Evolutionary conservation across 2,797 vertebrate genomes (phyloP).

Genomic region (Orientallactaga sibirica): DNA sequence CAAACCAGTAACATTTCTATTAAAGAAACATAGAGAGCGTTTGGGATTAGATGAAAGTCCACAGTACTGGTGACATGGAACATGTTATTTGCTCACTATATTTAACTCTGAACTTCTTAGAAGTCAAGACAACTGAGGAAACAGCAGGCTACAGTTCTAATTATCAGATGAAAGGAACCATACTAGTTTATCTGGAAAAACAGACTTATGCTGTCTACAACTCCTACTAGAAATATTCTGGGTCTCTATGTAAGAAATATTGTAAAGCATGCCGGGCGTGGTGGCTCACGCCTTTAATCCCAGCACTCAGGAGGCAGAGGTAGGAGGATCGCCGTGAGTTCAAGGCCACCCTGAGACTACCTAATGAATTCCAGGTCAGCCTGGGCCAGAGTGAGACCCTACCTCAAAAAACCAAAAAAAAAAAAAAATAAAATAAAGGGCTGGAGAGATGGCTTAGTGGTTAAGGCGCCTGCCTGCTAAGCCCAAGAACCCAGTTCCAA

Average conservation of each 20-base stretch:
- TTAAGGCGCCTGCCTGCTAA: too few relatives aligned
- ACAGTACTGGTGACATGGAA: slow-evolving; percentile 33
- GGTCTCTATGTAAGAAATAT: slow-evolving; percentile 20
- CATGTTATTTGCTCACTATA: slow-evolving; percentile 11
- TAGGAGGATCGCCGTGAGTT: too few relatives aligned
- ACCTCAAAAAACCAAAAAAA: too few relatives aligned
- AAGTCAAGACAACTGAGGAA: slow-evolving; percentile 70
- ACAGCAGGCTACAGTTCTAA: slow-evolving; percentile 48
- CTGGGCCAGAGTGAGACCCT: too few relatives aligned
- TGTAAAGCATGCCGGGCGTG: neutral
- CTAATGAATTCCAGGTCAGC: too few relatives aligned
- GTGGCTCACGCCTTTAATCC: too few relatives aligned
- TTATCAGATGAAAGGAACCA: slow-evolving; percentile 50
- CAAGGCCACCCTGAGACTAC: too few relatives aligned
- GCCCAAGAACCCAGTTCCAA: too few relatives aligned
- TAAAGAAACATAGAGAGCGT: slow-evolving; percentile 46
- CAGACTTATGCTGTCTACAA: slow-evolving; percentile 11
- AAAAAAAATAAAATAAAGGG: too few relatives aligned
- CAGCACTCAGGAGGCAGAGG: too few relatives aligned
- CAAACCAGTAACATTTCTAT: neutral
- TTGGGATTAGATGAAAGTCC: slow-evolving; percentile 63
- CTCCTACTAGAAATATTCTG: slow-evolving; percentile 38
- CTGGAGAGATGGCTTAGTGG: too few relatives aligned
- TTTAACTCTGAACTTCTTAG: slow-evolving; percentile 67
- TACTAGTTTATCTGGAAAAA: slow-evolving; percentile 56